Evolutionary conservation across 2,113 vertebrate genomes (phyloP), one percentile per base, ranked within the genome.

Genomic region (Hucho hucho): DNA sequence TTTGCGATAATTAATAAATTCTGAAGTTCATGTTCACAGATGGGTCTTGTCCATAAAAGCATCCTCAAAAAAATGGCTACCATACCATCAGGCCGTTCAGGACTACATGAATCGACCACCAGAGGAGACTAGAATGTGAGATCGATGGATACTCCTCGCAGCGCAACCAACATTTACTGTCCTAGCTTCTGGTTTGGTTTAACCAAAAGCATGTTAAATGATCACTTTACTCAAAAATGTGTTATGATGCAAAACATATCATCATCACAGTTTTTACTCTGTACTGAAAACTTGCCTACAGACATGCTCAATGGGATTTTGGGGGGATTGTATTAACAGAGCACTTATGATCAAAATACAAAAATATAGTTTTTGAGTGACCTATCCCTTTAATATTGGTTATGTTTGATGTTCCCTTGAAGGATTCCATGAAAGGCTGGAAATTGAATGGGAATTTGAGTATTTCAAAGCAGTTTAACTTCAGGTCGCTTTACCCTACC

Each of bases 31-130:
- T 26, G 24, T 75, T 87, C 81, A 28, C 86, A 97, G 96, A 69
- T 98, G 95, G 96, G 96, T 96, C 75, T 83, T 91, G 75, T 93
- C 95, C 69, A 84, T 98, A 80, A 94, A 91, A 89, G 83, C 89
- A 2, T 98, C 96, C 4, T 92, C 96, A 83, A 93, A 90, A 75
- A 98, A 96, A 86, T 98, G 96, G 96, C 75, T 96, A 77, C 96
- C 94, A 53, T 85, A 96, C 37, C 94, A 96, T 72, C 92, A 94
- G 75, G 95, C 93, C 70, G 95, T 96, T 83, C 94, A 96, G 78
- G 92, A 96, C 80, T 95, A 95, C 82, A 95, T 95, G 88, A 95
- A 87, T 56, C 89, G 78, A 4, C 93, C 94, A 26, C 79, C 93
- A 14, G 95, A 96, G 47, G 95, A 96, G 86, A 97, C 93, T n/a